These are phyloP conservation scores for Littorina saxatilis DNA, from an alignment of 1,140 invertebrate genomes.

Conservation along the genomic window DNA sequence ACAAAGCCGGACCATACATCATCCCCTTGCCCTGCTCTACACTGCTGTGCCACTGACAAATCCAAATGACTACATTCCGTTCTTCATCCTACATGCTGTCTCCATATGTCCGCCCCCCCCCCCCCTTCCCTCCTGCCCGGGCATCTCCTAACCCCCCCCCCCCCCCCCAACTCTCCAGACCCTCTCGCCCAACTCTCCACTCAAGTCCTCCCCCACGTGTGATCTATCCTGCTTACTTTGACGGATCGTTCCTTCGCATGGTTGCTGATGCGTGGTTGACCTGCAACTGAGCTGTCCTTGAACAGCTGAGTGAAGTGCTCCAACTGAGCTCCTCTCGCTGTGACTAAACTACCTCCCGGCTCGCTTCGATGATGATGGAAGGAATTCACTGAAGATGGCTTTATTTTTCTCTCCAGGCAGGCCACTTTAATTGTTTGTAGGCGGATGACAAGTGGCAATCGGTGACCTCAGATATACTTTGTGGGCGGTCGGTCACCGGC, in stretches of 20 bases:
- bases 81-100: not conserved
- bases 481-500: too few species aligned
- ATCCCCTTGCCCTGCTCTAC: not conserved
- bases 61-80: not conserved
- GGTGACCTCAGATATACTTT: too few species aligned
- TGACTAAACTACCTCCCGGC: too few species aligned
- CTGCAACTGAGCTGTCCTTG: too few species aligned
- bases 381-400: too few species aligned
- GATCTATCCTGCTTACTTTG: conserved; percentile 6
- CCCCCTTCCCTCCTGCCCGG: not conserved
- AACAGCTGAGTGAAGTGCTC: too few species aligned
- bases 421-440: too few species aligned
- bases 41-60: not conserved
- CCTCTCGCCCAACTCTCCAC: not conserved
- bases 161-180: not conserved
- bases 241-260: conserved; percentile 12
- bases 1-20: too few species aligned
- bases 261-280: not conserved
- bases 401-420: too few species aligned
- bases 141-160: not conserved
- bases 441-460: too few species aligned
- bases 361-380: too few species aligned
- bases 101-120: not conserved
- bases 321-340: too few species aligned
- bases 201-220: not conserved